Percentiles rank a stretch among this genome's conserved stretches.
Evolutionary conservation across 2,797 vertebrate genomes (phyloP).

Genomic region (Vireo griseus): DNA sequence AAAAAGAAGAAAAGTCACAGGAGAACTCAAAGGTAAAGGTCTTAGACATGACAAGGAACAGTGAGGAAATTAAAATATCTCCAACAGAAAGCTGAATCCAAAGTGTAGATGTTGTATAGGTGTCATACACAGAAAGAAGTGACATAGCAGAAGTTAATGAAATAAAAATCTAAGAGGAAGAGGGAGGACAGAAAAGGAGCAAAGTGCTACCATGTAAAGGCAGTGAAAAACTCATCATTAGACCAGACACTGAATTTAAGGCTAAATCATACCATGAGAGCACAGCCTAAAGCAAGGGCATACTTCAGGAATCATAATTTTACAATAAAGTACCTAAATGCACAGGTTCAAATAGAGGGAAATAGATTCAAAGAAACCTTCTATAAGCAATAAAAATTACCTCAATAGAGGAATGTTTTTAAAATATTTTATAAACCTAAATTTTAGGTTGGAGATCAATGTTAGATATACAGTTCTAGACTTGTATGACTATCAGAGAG

Average conservation of each 20-base stretch:
- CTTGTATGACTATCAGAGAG: not conserved
- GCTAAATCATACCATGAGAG: not conserved
- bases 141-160: not conserved
- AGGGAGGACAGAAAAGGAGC: not conserved
- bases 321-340: not conserved
- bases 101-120: not conserved
- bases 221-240: not conserved
- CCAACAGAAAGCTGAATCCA: not conserved
- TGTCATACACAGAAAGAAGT: not conserved
- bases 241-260: not conserved
- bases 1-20: not conserved
- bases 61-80: not conserved
- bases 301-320: not conserved
- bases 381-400: not conserved
- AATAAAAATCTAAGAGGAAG: not conserved
- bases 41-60: not conserved
- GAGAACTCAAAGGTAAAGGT: not conserved
- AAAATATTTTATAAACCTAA: not conserved
- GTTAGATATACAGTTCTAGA: too few relatives aligned
- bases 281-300: not conserved
- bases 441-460: not conserved
- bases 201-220: not conserved
- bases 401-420: not conserved
- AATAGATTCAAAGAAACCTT: not conserved
- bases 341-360: not conserved